These are phyloP conservation scores for Dryobotodes eremita DNA, from an alignment of 2,888 invertebrate species.

Conservation along the genomic window DNA sequence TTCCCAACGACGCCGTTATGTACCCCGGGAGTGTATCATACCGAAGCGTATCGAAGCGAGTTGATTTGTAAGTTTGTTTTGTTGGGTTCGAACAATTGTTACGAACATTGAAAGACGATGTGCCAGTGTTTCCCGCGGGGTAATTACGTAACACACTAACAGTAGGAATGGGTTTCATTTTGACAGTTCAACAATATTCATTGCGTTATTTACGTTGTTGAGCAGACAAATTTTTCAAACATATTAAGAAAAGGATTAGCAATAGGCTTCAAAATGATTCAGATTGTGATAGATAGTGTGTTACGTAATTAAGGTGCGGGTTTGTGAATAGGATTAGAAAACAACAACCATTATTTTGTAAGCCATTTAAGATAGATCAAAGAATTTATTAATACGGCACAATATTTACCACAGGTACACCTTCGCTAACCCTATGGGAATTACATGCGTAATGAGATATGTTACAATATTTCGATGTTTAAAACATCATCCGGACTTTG, in stretches of 20 bases:
- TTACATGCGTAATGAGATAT: neutral
- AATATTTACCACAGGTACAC: neutral
- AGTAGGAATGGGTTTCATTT: no score
- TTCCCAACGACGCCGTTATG: conserved; percentile 58
- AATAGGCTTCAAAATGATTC: no score
- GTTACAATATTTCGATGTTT: neutral
- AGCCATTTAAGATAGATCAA: neutral
- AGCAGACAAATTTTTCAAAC: no score
- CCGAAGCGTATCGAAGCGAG: conserved; percentile 34
- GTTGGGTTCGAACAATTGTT: neutral
- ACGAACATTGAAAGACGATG: neutral
- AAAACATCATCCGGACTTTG: neutral
- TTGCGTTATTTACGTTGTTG: no score
- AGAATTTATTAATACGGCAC: neutral
- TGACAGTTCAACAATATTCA: no score
- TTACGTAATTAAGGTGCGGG: no score
- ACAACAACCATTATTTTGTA: neutral
- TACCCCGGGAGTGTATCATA: conserved; percentile 53
- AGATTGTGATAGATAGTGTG: no score
- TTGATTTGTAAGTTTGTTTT: neutral
- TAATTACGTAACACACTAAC: no score
- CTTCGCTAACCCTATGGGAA: neutral
- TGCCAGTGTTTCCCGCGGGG: no score
- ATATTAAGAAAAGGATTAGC: no score
- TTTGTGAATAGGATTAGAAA: neutral